Evolutionary conservation across 1,140 invertebrate genomes (phyloP), one percentile per base, ranked within the genome.

Genomic region (Zaprionus lachaisei): DNA sequence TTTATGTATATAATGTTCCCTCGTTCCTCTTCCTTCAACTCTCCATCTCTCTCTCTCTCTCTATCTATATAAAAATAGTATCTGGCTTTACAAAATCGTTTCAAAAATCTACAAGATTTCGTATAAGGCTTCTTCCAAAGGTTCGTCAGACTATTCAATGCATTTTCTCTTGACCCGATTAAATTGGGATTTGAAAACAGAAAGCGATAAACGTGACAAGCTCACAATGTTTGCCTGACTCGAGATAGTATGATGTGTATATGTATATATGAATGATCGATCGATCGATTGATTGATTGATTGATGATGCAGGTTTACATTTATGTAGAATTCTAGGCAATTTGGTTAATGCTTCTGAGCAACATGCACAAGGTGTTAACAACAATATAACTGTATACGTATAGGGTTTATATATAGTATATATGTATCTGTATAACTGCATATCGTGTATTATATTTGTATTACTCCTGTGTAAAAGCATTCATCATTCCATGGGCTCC

Each of bases 71-170:
- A 58, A 57, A 86, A 76, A 79, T 77, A 79, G 71, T 86, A 73
- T 70, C 66, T 69, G 74, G 60, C 70, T 54, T 69, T 20, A 26
- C 60, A 69, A 80, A 80, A 68, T 79, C 34, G 56, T 65, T 81
- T 66, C 78, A 79, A 87, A 87, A 89, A 68, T 68, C 62, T 73
- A 83, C 80, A 83, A 71, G 76, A 70, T 72, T 79, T 70, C 79
- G 49, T 65, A 67, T 79, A 79, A 77, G 74, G 73, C 73, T 72
- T 64, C 2, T 65, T 65, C 56, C 60, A 58, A 68, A 63, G 79
- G 66, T 68, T 76, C 63, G 67, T 87, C 84, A 87, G 84, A 87
- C 84, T 87, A 79, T 89, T 78, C 79, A 80, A 79, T 83, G 74
- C 60, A 74, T 76, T 75, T 61, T 69, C 17, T 58, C 56, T 34